Evolutionary conservation across 2,888 invertebrate species (phyloP).

Genomic region (Colostygia pectinataria): DNA sequence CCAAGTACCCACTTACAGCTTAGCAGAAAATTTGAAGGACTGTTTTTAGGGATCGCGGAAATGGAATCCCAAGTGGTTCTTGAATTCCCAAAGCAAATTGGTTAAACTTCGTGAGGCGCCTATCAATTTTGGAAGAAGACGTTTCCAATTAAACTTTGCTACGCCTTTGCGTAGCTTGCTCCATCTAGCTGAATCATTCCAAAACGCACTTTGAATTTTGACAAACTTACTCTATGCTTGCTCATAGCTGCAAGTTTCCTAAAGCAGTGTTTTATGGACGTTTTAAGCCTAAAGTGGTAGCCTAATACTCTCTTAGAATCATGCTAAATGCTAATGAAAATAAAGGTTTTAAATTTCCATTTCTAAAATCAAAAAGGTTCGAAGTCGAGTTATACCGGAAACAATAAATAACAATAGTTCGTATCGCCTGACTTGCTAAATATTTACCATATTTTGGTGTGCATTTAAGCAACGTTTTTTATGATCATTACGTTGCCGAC

Average conservation of each 20-base stretch:
- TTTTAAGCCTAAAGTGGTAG: no score
- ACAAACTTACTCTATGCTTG: slow-evolving; percentile 7
- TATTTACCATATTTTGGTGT: slow-evolving; percentile 25
- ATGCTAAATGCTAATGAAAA: no score
- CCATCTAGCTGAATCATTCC: slow-evolving; percentile 22
- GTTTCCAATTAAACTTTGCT: slow-evolving; percentile 76
- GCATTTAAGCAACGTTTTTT: slow-evolving; percentile 23
- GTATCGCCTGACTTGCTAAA: slow-evolving; percentile 2
- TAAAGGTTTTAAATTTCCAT: no score
- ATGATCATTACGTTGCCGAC: slow-evolving; percentile 29
- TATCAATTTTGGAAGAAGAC: slow-evolving; percentile 71
- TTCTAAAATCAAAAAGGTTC: no score
- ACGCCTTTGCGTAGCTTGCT: slow-evolving; percentile 40
- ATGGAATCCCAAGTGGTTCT: slow-evolving; percentile 51
- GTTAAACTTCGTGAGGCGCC: slow-evolving; percentile 61
- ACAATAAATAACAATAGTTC: no score
- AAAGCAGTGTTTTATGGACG: background rate
- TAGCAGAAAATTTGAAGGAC: slow-evolving; percentile 46
- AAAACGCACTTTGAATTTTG: slow-evolving; percentile 22
- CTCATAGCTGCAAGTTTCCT: slow-evolving; percentile 1
- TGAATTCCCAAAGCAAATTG: slow-evolving; percentile 63
- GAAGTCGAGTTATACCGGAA: no score
- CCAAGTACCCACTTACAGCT: slow-evolving; percentile 26
- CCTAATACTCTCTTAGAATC: no score
- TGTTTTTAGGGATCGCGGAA: slow-evolving; percentile 46